Conservation (phyloP, 1,140 invertebrate species). For the Phymastichus coffea region DNA sequence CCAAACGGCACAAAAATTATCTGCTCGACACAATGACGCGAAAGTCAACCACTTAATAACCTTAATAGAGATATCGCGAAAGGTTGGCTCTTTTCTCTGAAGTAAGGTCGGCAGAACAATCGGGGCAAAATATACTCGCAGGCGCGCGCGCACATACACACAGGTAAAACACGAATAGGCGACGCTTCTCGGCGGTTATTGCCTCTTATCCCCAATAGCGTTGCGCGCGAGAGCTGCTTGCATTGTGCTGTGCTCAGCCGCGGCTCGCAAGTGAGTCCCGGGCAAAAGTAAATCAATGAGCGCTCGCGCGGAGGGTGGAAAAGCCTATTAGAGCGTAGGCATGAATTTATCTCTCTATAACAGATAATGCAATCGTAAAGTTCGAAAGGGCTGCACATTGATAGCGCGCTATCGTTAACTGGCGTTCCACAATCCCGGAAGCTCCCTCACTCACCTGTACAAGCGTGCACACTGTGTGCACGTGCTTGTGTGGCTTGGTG, state of each 20-base stretch:
- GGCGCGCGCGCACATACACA: too few species aligned
- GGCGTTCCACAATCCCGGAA: conserved; percentile 42
- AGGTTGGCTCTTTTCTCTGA: too few species aligned
- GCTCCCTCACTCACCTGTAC: not conserved
- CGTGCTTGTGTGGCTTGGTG: not conserved
- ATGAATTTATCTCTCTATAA: conserved; percentile 49
- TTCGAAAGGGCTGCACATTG: conserved; percentile 39
- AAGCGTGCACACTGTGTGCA: not conserved
- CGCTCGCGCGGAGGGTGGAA: conserved; percentile 25
- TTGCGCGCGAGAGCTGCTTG: not conserved
- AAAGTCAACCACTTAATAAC: too few species aligned
- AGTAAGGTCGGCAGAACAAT: too few species aligned
- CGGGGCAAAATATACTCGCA: too few species aligned
- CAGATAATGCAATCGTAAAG: conserved; percentile 49
- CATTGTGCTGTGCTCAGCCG: conserved; percentile 11
- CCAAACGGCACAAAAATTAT: too few species aligned
- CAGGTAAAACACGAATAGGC: too few species aligned
- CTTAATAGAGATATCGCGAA: conserved; percentile 20
- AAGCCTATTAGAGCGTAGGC: conserved; percentile 45
- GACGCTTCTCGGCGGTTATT: too few species aligned
- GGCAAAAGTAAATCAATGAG: conserved; percentile 22
- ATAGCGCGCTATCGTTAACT: conserved; percentile 39
- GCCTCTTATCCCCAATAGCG: too few species aligned
- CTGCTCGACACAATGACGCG: too few species aligned
- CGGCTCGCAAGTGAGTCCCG: not conserved